Percentiles rank a stretch among this genome's conserved stretches.
Evolutionary conservation across 2,888 invertebrate genomes (phyloP).

Genomic region (Elysia crispata): DNA sequence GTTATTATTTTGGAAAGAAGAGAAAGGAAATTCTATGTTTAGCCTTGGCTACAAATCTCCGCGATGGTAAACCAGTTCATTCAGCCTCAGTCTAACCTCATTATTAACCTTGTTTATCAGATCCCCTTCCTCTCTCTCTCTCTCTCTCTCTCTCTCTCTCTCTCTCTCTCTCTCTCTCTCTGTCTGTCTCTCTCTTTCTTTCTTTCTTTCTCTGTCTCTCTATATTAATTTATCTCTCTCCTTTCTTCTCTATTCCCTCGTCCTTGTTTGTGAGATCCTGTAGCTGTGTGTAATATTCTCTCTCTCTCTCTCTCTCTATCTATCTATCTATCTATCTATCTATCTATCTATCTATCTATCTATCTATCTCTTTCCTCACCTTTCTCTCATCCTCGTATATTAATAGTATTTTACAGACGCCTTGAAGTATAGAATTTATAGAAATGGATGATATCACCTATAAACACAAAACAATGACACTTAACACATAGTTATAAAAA

Average conservation of each 20-base stretch:
- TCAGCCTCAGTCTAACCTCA: too few relatives aligned
- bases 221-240: neutral
- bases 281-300: neutral
- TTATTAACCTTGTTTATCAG: too few relatives aligned
- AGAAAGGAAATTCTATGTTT: too few relatives aligned
- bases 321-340: neutral
- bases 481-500: too few relatives aligned
- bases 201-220: slow-evolving; percentile 11
- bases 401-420: too few relatives aligned
- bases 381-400: too few relatives aligned
- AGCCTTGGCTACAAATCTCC: too few relatives aligned
- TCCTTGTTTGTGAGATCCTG: neutral
- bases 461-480: too few relatives aligned
- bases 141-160: slow-evolving; percentile 21
- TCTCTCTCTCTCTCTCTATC: neutral
- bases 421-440: too few relatives aligned
- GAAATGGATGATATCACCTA: too few relatives aligned
- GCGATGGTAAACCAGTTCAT: too few relatives aligned
- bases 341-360: neutral
- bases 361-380: neutral
- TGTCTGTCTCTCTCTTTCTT: slow-evolving; percentile 29
- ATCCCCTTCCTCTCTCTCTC: neutral
- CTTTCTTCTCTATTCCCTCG: neutral
- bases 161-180: slow-evolving; percentile 24
- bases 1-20: too few relatives aligned